These are phyloP conservation scores for Fragum whitleyi DNA, from an alignment of 2,888 invertebrate genomes.

Conservation along the genomic window DNA sequence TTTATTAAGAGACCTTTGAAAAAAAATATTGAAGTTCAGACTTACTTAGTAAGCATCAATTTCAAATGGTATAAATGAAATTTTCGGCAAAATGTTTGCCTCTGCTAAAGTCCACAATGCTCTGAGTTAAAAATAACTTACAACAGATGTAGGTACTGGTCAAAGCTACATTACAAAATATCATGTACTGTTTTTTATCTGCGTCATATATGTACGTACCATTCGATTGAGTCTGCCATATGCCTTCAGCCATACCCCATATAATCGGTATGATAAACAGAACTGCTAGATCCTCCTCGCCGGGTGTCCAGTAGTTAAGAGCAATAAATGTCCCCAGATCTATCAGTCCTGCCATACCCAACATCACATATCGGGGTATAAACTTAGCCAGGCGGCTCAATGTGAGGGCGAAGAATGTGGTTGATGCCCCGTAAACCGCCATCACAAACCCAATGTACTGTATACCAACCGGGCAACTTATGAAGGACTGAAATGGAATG, in stretches of 20 bases:
- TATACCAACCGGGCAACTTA: conserved; percentile 78
- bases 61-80: too few relatives aligned
- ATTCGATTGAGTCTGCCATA: conserved; percentile 77
- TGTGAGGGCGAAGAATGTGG: conserved; percentile 70
- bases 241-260: conserved; percentile 77
- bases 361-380: conserved; percentile 71
- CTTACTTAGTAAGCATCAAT: too few relatives aligned
- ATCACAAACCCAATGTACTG: conserved; percentile 78
- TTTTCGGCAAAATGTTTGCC: too few relatives aligned
- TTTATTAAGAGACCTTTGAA: too few relatives aligned
- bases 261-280: conserved; percentile 71
- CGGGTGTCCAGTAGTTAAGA: conserved; percentile 66
- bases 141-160: too few relatives aligned
- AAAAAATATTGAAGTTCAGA: too few relatives aligned
- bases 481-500: conserved; percentile 68
- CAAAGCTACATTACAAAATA: too few relatives aligned
- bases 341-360: conserved; percentile 65
- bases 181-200: too few relatives aligned
- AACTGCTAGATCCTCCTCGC: conserved; percentile 41
- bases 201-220: too few relatives aligned
- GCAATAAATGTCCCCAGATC: conserved; percentile 69
- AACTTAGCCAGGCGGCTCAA: conserved; percentile 70
- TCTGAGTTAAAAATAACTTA: too few relatives aligned
- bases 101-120: too few relatives aligned
- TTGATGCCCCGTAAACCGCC: conserved; percentile 75